Evolutionary conservation across 2,113 vertebrate species (phyloP).

Genomic region (Epinephelus lanceolatus): DNA sequence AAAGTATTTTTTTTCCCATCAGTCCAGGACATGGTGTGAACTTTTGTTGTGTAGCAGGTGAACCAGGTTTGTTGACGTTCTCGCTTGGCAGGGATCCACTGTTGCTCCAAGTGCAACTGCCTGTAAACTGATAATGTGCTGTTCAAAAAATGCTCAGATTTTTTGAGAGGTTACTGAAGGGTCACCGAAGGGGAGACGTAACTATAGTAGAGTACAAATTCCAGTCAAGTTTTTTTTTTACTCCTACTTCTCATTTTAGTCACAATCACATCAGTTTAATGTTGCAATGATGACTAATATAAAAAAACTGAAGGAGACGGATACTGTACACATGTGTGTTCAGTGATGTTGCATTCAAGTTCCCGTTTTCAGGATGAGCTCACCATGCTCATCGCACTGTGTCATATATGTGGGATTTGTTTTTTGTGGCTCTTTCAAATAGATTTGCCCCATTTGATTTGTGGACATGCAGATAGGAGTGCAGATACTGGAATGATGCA

Average conservation of each 20-base stretch:
- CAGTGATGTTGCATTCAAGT: conserved; percentile 8
- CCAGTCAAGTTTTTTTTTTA: too few relatives aligned
- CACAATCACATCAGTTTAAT: conserved; percentile 13
- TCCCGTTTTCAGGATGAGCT: conserved; percentile 48
- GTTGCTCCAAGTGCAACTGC: conserved; percentile 21
- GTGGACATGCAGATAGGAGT: neutral
- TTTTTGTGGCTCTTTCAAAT: neutral
- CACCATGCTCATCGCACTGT: neutral
- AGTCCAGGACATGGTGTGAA: neutral
- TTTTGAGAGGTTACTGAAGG: conserved; percentile 25
- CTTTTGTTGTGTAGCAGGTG: conserved; percentile 31
- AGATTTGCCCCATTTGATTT: neutral
- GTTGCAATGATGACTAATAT: conserved; percentile 36
- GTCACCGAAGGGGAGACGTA: neutral
- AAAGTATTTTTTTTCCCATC: conserved; percentile 11
- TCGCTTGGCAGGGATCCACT: conserved; percentile 22
- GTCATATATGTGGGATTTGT: conserved; percentile 15
- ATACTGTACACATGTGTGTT: too few relatives aligned
- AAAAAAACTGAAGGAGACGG: neutral
- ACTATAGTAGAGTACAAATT: neutral
- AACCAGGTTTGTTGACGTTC: conserved; percentile 23
- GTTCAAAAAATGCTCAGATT: neutral
- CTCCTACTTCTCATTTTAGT: neutral
- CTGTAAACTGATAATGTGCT: conserved; percentile 9
- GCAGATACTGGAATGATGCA: conserved; percentile 9